Evolutionary conservation across 2,888 invertebrate species (phyloP).

Genomic region (Epistrophella euchroma): DNA sequence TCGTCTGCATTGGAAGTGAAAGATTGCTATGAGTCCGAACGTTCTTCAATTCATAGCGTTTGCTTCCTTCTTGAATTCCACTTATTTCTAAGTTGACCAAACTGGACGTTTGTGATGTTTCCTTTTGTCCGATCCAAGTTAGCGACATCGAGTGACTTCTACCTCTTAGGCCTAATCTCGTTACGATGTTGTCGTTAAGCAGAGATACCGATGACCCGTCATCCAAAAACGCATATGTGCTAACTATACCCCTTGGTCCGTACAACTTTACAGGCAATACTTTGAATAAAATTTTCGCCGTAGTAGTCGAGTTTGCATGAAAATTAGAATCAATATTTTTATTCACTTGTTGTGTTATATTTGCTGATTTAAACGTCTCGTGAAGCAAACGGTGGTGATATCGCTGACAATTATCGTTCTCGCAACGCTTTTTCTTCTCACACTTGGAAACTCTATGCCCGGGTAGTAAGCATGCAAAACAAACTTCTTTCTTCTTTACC

Average conservation of each 20-base stretch:
- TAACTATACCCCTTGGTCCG: background rate
- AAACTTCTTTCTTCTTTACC: constrained; percentile 8
- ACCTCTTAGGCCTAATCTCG: constrained; percentile 5
- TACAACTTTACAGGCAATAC: background rate
- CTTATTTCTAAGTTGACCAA: background rate
- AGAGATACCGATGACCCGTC: constrained; percentile 17
- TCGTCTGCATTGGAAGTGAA: background rate
- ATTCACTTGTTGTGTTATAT: background rate
- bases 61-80: background rate
- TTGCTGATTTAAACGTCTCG: background rate
- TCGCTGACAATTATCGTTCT: constrained; percentile 18
- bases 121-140: background rate
- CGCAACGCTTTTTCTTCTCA: background rate
- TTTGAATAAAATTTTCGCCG: constrained; percentile 16
- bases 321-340: background rate
- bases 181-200: constrained; percentile 1
- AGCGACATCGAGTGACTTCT: background rate
- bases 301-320: background rate
- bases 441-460: constrained; percentile 16
- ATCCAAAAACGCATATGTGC: background rate
- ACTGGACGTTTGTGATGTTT: background rate
- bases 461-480: constrained; percentile 20
- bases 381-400: constrained; percentile 26
- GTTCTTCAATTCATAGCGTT: background rate
- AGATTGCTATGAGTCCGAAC: background rate